Percentiles rank a stretch among this genome's conserved stretches.
phyloP scores from a whole-genome alignment of 1,140 invertebrate genomes.

The Drosophila baimaii region DNA sequence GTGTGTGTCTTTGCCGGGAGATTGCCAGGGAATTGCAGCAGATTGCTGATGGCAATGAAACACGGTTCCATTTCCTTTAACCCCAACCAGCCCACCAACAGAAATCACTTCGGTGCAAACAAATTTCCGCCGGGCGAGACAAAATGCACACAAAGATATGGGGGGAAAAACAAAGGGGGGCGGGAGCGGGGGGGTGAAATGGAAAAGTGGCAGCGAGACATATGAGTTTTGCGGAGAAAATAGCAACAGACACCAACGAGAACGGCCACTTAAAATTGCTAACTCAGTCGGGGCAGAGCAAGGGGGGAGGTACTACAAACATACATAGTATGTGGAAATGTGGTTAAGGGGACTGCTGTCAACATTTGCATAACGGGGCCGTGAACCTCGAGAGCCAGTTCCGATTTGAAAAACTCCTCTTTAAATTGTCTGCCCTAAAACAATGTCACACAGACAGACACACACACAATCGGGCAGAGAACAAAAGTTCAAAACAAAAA shows the following conservation, averaged over 20 bases:
- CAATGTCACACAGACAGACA: slow-evolving; percentile 44
- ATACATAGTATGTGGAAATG: slow-evolving; percentile 22
- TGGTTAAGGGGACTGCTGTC: slow-evolving; percentile 49
- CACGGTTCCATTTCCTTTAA: slow-evolving; percentile 73
- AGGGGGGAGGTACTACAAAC: too few relatives aligned
- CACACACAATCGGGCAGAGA: slow-evolving; percentile 5
- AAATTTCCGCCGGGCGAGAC: slow-evolving; percentile 76
- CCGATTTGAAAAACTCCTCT: slow-evolving; percentile 27
- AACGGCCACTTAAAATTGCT: slow-evolving; percentile 69
- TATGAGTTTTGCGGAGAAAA: slow-evolving; percentile 48
- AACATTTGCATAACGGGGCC: slow-evolving; percentile 74
- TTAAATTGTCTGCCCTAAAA: slow-evolving; percentile 39
- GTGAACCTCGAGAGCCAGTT: slow-evolving; percentile 58
- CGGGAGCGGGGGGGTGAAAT: neutral
- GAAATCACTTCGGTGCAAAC: slow-evolving; percentile 74
- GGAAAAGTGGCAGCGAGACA: slow-evolving; percentile 21
- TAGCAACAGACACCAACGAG: slow-evolving; percentile 37
- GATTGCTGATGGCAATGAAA: slow-evolving; percentile 44
- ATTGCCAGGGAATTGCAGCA: slow-evolving; percentile 52
- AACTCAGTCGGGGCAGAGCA: slow-evolving; percentile 49
- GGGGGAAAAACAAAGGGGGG: too few relatives aligned
- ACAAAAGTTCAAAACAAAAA: slow-evolving; percentile 6
- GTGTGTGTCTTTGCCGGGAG: slow-evolving; percentile 38
- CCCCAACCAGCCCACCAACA: neutral
- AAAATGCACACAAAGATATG: slow-evolving; percentile 33